Evolutionary conservation across 2,113 vertebrate genomes (phyloP).

Genomic region (Tachycineta bicolor): DNA sequence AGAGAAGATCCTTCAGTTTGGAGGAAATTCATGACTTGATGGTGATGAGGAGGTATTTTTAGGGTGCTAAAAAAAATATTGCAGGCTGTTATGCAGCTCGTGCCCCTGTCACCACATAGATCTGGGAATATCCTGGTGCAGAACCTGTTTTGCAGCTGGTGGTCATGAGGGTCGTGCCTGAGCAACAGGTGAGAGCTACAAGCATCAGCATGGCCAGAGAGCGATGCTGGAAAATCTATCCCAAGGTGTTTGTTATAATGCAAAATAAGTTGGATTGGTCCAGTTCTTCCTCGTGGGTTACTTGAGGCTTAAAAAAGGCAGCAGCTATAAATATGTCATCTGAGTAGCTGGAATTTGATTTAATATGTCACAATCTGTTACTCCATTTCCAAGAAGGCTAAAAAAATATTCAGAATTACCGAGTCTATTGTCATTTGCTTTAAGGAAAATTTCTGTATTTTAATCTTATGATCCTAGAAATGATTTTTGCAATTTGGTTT

Average conservation of each 20-base stretch:
- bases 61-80: not conserved
- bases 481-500: slow-evolving; percentile 17
- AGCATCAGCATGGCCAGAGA: not conserved
- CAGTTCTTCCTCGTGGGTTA: not conserved
- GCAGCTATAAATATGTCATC: slow-evolving; percentile 23
- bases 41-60: not conserved
- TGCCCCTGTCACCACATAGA: accelerated
- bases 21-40: not conserved
- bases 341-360: slow-evolving; percentile 32
- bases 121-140: not conserved
- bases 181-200: not conserved
- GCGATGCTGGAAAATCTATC: not conserved
- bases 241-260: not conserved
- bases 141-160: not conserved
- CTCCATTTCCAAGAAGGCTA: not conserved
- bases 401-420: not conserved
- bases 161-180: accelerated
- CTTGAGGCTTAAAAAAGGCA: slow-evolving; percentile 5
- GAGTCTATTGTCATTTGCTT: not conserved
- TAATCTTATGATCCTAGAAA: slow-evolving; percentile 42
- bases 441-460: slow-evolving; percentile 28
- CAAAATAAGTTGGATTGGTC: not conserved
- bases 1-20: not conserved
- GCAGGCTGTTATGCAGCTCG: not conserved
- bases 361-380: slow-evolving; percentile 35